These are phyloP conservation scores for Nomada ferruginata DNA, from an alignment of 2,888 invertebrate species.

Conservation along the genomic window DNA sequence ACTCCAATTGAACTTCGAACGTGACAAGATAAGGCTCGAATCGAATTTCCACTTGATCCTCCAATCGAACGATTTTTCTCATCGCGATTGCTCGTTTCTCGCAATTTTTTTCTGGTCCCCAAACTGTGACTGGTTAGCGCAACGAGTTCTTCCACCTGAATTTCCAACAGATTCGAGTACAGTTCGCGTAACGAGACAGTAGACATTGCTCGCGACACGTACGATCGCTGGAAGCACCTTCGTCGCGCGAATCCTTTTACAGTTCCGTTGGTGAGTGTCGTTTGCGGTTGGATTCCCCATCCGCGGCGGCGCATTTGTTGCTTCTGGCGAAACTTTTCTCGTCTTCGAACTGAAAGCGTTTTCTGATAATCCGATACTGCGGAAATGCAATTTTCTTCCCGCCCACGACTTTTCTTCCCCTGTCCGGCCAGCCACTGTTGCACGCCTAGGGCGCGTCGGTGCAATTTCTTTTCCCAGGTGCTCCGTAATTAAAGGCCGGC, in stretches of 20 bases:
- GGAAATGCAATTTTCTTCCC: constrained; percentile 56
- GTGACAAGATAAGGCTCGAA: too few species aligned
- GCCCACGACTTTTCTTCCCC: background rate
- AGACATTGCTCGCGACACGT: background rate
- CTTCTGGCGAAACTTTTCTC: constrained; percentile 62
- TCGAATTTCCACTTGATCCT: too few species aligned
- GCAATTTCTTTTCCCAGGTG: background rate
- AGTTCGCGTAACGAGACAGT: background rate
- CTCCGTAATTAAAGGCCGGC: constrained; percentile 23
- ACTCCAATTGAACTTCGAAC: background rate
- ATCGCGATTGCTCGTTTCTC: background rate
- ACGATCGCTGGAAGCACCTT: constrained; percentile 13
- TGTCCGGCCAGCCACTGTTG: too few species aligned
- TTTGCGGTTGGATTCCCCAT: constrained; percentile 52
- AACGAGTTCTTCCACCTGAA: too few species aligned
- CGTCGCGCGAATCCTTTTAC: constrained; percentile 57
- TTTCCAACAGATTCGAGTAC: too few species aligned
- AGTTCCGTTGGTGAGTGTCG: constrained; percentile 50
- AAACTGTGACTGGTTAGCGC: background rate
- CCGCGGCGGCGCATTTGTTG: constrained; percentile 45
- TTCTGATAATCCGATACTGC: constrained; percentile 62
- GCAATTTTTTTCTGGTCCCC: background rate
- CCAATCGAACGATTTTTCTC: background rate
- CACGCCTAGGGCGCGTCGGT: background rate
- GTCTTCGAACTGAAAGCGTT: constrained; percentile 62